These are phyloP conservation scores for Gila robusta DNA, from an alignment of 2,797 vertebrate species.

Conservation along the genomic window DNA sequence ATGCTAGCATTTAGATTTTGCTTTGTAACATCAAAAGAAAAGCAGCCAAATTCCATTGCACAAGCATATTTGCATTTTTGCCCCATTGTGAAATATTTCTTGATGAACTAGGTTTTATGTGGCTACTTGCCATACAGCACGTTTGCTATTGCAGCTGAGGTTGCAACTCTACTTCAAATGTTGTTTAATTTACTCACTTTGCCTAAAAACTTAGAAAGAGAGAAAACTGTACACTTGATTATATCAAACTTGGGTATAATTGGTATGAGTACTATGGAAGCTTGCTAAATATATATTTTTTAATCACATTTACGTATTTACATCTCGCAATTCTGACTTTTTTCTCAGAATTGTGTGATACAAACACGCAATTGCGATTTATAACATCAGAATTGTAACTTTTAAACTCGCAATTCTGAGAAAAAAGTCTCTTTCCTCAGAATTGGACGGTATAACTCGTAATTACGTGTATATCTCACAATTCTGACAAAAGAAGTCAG, in stretches of 20 bases:
- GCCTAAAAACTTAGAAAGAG: neutral
- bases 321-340: too few species aligned
- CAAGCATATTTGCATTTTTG: neutral
- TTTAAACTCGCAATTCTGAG: too few species aligned
- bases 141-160: neutral
- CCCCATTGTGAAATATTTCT: neutral
- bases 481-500: too few species aligned
- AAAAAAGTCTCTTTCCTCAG: too few species aligned
- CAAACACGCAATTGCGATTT: too few species aligned
- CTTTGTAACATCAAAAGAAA: conserved; percentile 5
- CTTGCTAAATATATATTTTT: too few species aligned
- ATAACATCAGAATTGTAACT: too few species aligned
- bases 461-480: too few species aligned
- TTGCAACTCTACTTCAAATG: neutral
- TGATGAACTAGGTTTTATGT: conserved; percentile 1
- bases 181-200: neutral
- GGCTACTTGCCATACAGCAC: conserved; percentile 10
- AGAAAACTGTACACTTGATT: neutral
- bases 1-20: neutral
- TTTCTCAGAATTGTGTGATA: too few species aligned
- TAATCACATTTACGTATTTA: too few species aligned
- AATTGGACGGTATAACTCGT: too few species aligned
- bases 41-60: neutral
- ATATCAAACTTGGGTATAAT: neutral
- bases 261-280: neutral